phyloP scores from a whole-genome alignment of 1,140 invertebrate species.

The Drosophila arizonae region DNA sequence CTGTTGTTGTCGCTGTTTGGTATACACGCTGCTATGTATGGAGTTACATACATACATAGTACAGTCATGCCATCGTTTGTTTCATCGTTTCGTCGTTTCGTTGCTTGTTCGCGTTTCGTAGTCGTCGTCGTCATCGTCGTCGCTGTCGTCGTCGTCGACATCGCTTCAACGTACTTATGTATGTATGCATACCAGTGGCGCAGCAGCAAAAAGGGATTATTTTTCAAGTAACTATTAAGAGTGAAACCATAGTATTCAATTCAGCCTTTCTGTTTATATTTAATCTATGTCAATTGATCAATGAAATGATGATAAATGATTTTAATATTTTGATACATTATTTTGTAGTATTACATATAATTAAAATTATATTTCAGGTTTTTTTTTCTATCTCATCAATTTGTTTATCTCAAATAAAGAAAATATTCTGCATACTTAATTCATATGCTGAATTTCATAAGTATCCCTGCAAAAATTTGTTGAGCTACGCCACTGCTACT shows the following conservation, averaged over 20 bases:
- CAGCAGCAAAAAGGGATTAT: background rate
- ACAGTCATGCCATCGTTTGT: slow-evolving; percentile 56
- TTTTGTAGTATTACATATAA: no score
- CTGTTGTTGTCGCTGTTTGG: slow-evolving; percentile 16
- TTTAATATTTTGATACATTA: no score
- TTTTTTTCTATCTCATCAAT: no score
- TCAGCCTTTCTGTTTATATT: no score
- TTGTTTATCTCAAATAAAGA: no score
- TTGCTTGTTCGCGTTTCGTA: slow-evolving; percentile 29
- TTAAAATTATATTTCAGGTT: no score
- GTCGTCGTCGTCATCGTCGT: slow-evolving; percentile 19
- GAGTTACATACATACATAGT: slow-evolving; percentile 45
- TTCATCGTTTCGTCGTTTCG: slow-evolving; percentile 56
- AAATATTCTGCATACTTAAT: background rate
- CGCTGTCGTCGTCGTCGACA: slow-evolving; percentile 25
- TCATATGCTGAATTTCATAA: background rate
- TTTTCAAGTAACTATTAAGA: no score
- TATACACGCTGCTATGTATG: slow-evolving; percentile 29
- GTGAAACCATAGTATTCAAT: no score
- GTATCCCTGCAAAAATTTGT: background rate
- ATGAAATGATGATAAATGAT: background rate
- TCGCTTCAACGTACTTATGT: slow-evolving; percentile 28
- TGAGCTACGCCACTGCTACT: slow-evolving; percentile 5
- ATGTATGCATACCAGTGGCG: slow-evolving; percentile 39
- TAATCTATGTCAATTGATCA: background rate